Evolutionary conservation across 2,113 vertebrate genomes (phyloP).

Genomic region (Dicaeum eximium): DNA sequence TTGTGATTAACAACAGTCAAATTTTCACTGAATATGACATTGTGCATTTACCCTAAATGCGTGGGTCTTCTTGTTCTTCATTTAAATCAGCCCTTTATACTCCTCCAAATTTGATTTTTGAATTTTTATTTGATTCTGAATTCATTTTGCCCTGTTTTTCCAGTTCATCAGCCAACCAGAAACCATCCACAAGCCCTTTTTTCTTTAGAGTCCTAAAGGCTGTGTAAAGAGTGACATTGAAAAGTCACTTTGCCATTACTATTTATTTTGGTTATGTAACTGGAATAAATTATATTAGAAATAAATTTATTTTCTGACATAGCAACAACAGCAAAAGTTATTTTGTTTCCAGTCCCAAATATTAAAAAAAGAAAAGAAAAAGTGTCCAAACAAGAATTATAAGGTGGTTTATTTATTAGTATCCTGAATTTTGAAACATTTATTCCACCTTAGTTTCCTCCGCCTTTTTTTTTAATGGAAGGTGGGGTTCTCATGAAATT

Average conservation of each 20-base stretch:
- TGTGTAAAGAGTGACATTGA: neutral
- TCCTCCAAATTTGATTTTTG: neutral
- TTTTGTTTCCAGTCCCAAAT: neutral
- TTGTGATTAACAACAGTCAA: neutral
- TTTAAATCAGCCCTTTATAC: neutral
- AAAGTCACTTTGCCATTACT: neutral
- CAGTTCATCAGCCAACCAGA: neutral
- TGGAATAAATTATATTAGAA: neutral
- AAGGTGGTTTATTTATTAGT: neutral
- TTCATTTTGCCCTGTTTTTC: neutral
- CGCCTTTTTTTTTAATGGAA: rapidly evolving
- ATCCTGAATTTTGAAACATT: neutral
- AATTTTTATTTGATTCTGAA: neutral
- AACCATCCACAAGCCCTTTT: neutral
- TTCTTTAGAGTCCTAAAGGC: neutral
- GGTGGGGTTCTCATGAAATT: neutral
- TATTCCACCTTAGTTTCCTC: neutral
- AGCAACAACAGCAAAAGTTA: neutral
- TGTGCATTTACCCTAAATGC: rapidly evolving
- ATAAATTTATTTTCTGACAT: neutral
- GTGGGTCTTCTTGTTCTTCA: neutral
- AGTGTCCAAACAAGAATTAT: neutral
- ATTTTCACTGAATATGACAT: neutral
- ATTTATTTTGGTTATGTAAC: neutral
- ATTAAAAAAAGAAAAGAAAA: neutral